Evolutionary conservation across 2,797 vertebrate genomes (phyloP), one percentile per base, ranked within the genome.

Genomic region (Coluber constrictor): DNA sequence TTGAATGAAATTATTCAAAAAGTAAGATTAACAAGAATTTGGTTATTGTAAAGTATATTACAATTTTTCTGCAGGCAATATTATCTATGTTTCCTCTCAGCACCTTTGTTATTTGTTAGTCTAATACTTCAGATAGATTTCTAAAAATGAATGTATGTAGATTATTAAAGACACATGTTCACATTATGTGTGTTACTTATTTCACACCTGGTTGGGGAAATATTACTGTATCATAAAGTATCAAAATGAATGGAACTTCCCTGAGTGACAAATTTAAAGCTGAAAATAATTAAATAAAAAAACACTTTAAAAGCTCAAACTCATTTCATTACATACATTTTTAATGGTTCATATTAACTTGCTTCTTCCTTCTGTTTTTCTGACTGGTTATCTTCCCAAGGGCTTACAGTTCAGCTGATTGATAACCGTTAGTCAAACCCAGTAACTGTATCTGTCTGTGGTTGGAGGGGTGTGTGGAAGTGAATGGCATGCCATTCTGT

Each of bases 381-480:
- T 93, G 94, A 90, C 94, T 86, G 92, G 92, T 43, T 96, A 88
- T 92, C 94, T 96, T 93, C 96, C 95, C 95, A 94, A 96, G 96
- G 89, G 94, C 95, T 95, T 97, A 95, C 98, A 96, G 97, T 96
- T 97, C 96, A 95, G 95, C 95, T 97, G 97, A 97, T 96, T 96
- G 97, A 97, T 97, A 97, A 97, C 97, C 97, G 97, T 98, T 98
- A 98, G 97, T 97, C 97, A 97, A 95, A 97, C 97, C 96, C 97
- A 97, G 97, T 96, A 97, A 97, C 96, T 96, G 96, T 97, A 96
- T 97, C 95, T n/a, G 95, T 97, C 97, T 98, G 98, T 97, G 98
- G 98, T 97, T 97, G 97, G 96, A 97, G 97, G 96, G 96, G 97
- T 96, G 96, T 97, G 97, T 96, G 96, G 90, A 92, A 96, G 94